Percentiles rank a stretch among this genome's conserved stretches.
Evolutionary conservation across 2,113 vertebrate species (phyloP).

Genomic region (Pseudorectes ferrugineus): DNA sequence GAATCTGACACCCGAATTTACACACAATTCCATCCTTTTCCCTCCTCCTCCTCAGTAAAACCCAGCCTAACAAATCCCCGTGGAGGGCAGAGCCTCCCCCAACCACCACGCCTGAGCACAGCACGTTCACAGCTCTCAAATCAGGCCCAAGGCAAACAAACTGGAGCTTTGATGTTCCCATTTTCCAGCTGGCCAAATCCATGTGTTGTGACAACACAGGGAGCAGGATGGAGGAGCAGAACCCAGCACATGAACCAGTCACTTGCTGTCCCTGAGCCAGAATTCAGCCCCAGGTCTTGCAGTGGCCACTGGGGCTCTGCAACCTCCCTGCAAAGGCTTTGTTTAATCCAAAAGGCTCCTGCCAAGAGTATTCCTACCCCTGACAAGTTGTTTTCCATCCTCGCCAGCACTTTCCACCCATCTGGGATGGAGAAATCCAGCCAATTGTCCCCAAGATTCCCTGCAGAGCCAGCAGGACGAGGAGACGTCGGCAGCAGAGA

Average conservation of each 20-base stretch:
- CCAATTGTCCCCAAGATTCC: not conserved
- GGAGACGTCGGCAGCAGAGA: not conserved
- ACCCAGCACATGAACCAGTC: not conserved
- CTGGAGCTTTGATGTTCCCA: not conserved
- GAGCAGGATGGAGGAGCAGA: not conserved
- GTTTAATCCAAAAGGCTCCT: not conserved
- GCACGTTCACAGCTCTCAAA: not conserved
- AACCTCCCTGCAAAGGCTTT: not conserved
- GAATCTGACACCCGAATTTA: not conserved
- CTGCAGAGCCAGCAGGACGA: not conserved
- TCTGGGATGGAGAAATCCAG: not conserved
- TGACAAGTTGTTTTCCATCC: not conserved
- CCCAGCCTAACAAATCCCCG: not conserved
- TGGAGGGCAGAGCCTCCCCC: not conserved
- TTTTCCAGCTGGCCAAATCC: slow-evolving; percentile 19
- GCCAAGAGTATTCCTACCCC: not conserved
- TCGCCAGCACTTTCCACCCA: not conserved
- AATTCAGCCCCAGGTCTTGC: not conserved
- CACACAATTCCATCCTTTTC: not conserved
- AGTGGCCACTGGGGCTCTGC: not conserved
- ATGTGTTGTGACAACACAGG: not conserved
- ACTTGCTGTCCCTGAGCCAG: not conserved
- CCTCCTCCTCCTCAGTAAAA: not conserved
- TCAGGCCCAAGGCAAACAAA: not conserved
- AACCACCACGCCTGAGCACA: not conserved